Base-by-base conservation (phyloP, 2,113 vertebrate genomes). In the Indicator maculatus region DNA sequence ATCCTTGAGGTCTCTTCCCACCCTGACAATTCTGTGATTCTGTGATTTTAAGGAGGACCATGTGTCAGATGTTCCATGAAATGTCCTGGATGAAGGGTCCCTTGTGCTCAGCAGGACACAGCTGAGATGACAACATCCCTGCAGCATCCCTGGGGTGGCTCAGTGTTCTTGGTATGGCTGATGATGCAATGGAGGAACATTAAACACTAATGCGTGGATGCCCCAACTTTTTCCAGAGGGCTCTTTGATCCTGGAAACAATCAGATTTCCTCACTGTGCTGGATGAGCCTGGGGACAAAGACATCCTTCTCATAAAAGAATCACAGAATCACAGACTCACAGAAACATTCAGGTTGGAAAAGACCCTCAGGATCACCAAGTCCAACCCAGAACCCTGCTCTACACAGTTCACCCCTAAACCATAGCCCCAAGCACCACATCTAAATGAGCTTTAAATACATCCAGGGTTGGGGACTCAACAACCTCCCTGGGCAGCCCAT, bases 91-190 rank as follows among this genome's bases (percentile, higher is more conserved):
- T 2, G 12, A 60, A 71, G 27, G 16, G 20, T 47, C 18, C 5
- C 8, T 59, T 56, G 47, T 53, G 11, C 38, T 20, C 27, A 58
- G 60, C 18, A 36, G 83, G 36, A 61, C 15, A 12, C 9, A 10
- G 3, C 7, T 1, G 4, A 36, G 17, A 44, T 60, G 67, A n/a
- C 27, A 30, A 11, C 9, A 44, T 36, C 36, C 0, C 0, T n/a
- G 30, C 16, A 63, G 18, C 44, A 17, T 13, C 30, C 39, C n/a
- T 16, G n/a, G 16, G 28, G 28, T 14, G 31, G 17, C 27, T 80
- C 41, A 4, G 8, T n/a, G n/a, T 41, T 76, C 44, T 72, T 4
- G 6, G 27, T 30, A 12, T 0, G 1, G 26, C 28, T 53, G 85
- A 11, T 17, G 63, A 50, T 8, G 4, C 12, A 27, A 16, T 11